Evolutionary conservation across 2,888 invertebrate genomes (phyloP), one percentile per base, ranked within the genome.

Genomic region (Acronicta leporina): DNA sequence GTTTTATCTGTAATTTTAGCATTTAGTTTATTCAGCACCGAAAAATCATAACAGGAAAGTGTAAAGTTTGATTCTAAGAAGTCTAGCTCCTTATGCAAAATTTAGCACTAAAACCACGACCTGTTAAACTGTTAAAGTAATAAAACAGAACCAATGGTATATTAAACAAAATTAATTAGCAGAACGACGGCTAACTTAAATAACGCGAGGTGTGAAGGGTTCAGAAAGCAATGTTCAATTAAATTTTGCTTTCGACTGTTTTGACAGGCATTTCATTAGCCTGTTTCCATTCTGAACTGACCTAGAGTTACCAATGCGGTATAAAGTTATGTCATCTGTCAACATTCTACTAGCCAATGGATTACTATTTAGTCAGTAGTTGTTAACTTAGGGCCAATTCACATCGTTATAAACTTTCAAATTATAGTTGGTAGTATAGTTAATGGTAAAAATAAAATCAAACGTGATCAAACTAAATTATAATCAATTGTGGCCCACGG

Each of bases 201-300:
- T 73, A 82, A 67, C 68, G 73, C 68, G 73, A 83, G 82, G 82
- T 86, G 85, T 80, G 82, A 84, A 84, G 76, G 80, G 82, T 83
- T 86, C 85, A 81, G 87, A 88, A 87, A 88, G 86, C 87, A 81
- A 89, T 88, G 86, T 92, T 88, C 88, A 90, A 91, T 92, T 92
- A 89, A 91, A 92, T 86, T 88, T 87, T 79, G 75, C 81, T 79
- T 81, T 79, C 83, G 71, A 78, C 80, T 80, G 81, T 87, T 89
- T 89, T 92, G 92, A 93, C 88, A 89, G 94, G 92, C 92, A 77
- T 92, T 93, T 92, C 91, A 93, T 93, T 94, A 92, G 90, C 92
- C 92, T 83, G 87, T 82, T 90, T 91, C 80, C 84, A 81, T 82
- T 85, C 68, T 62, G 69, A 73, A 78, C 79, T 75, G 63, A 43